Conservation (phyloP, 2,888 invertebrate genomes). For the Coecobrya sp. region DNA sequence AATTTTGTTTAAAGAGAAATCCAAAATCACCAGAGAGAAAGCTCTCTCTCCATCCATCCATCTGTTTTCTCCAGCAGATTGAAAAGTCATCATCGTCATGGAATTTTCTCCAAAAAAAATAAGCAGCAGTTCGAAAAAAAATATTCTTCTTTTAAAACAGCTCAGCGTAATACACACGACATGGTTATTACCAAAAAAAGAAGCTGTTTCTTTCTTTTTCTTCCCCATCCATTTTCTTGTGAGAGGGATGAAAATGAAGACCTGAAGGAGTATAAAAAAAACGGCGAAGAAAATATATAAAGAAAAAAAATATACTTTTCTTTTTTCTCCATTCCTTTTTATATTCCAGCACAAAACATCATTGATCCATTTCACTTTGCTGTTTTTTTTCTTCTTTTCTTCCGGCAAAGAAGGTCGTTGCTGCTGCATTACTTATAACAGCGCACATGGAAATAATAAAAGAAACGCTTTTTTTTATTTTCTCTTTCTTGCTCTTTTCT, state of each 20-base stretch:
- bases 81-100: not conserved
- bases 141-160: not conserved
- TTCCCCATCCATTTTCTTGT: not conserved
- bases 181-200: not conserved
- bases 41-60: too few species aligned
- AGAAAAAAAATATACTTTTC: conserved; percentile 18
- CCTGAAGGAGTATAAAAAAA: conserved; percentile 3
- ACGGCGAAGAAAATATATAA: not conserved
- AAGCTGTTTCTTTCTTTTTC: not conserved
- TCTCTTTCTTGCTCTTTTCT: not conserved
- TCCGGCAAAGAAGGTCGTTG: not conserved
- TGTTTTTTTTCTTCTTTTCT: conserved; percentile 5
- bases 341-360: not conserved
- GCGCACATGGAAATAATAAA: not conserved
- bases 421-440: too few species aligned
- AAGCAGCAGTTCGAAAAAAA: not conserved
- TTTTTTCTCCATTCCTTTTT: not conserved
- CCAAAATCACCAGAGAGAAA: not conserved
- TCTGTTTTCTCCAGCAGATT: conserved; percentile 6
- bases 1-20: not conserved
- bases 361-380: conserved; percentile 40
- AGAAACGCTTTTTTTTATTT: not conserved
- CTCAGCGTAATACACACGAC: not conserved
- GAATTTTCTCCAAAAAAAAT: not conserved
- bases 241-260: not conserved